Evolutionary conservation across 2,797 vertebrate species (phyloP), one percentile per base, ranked within the genome.

Genomic region (Enteromius fasciolatus): DNA sequence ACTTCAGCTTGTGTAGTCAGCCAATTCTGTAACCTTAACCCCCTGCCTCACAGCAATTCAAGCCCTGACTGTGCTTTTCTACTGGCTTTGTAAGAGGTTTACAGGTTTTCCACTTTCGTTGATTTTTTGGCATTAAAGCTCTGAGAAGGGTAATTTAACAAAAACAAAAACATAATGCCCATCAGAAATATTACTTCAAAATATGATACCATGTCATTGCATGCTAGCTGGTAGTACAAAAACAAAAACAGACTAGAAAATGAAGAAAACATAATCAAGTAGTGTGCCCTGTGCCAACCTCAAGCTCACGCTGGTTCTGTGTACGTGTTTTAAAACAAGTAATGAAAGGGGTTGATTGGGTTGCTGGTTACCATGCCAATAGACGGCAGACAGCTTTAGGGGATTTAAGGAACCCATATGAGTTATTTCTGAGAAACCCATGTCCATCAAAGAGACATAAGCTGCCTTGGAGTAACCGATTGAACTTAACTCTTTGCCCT

Each of bases 61-160:
- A 83, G 75, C 87, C 83, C 76, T 89, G 86, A n/a, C 84, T 28
- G 70, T 78, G 79, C 86, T 79, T 83, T 88, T 88, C 84, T 87
- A 46, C 84, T 85, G 84, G 86, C 82, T 90, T 86, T 86, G 59
- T 91, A 90, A 93, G 91, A 91, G 90, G 87, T 93, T 92, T 91
- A 92, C 72, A 23, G 50, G 28, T 70, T 87, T 83, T 83, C 76
- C 76, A 70, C 82, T 50, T 72, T 86, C 87, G 87, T 85, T 84
- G 66, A 46, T 73, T 17, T 78, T 54, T 74, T 75, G 81, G 75
- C 50, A 48, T 59, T 10, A 3, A 25, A 9, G 3, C 28, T 84
- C 85, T 72, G 64, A 85, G 57, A 72, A 46, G 75, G 59, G 17
- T 18, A 8, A 61, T 69, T 54, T 54, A 44, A 77, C 20, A 70